These are phyloP conservation scores for Sceloporus tristichus DNA, from an alignment of 2,113 vertebrate species.

Conservation along the genomic window DNA sequence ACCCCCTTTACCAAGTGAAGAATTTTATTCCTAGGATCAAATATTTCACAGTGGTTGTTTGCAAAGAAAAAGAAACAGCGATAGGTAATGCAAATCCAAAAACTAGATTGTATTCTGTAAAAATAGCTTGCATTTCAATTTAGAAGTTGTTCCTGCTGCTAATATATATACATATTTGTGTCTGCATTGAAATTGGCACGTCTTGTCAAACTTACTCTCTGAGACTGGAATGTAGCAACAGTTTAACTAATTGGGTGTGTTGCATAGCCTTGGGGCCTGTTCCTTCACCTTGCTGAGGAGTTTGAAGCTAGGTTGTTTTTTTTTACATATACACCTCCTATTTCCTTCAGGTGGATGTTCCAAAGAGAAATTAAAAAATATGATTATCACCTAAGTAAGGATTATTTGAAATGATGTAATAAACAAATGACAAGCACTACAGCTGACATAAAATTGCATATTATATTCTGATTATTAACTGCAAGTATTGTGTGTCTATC, in stretches of 20 bases:
- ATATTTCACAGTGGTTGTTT: not conserved
- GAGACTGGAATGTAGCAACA: slow-evolving; percentile 16
- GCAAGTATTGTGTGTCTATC: not conserved
- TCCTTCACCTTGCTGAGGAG: slow-evolving; percentile 1
- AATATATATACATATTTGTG: not conserved
- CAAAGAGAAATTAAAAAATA: not conserved
- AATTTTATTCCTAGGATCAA: not conserved
- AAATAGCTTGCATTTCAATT: not conserved
- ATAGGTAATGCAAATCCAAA: not conserved
- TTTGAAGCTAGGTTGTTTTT: not conserved
- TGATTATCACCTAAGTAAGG: not conserved
- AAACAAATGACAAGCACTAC: not conserved
- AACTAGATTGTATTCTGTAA: not conserved
- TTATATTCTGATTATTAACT: not conserved
- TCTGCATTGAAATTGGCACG: not conserved
- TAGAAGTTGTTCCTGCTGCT: not conserved
- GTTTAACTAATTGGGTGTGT: slow-evolving; percentile 23
- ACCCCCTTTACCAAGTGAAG: not conserved
- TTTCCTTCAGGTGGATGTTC: not conserved
- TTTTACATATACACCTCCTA: too few relatives aligned
- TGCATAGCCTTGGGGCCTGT: not conserved
- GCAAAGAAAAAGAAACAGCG: not conserved
- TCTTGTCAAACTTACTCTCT: slow-evolving; percentile 2
- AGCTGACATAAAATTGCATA: not conserved
- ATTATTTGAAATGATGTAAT: not conserved